Percentiles rank a stretch among this genome's conserved stretches.
These are phyloP conservation scores for Drosophila paulistorum DNA, from an alignment of 1,140 invertebrate genomes.

Conservation along the genomic window DNA sequence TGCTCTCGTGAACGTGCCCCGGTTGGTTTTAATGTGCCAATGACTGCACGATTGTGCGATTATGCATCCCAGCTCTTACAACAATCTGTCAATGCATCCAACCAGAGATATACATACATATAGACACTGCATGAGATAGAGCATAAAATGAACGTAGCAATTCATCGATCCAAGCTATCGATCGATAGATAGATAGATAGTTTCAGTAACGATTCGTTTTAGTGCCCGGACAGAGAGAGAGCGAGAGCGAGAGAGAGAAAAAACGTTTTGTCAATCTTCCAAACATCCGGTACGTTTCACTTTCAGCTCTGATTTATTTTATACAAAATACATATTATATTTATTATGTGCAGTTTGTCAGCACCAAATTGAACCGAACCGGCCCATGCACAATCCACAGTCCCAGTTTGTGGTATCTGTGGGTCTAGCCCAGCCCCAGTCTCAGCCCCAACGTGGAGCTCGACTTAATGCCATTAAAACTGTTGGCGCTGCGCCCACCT, in stretches of 20 bases:
- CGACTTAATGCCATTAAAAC: conserved; percentile 32
- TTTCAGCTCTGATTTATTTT: conserved; percentile 76
- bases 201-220: conserved; percentile 30
- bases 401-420: neutral
- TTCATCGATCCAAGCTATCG: conserved; percentile 65
- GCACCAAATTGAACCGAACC: conserved; percentile 34
- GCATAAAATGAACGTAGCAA: neutral
- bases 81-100: conserved; percentile 79
- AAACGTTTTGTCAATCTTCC: conserved; percentile 69
- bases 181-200: conserved; percentile 25
- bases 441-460: neutral
- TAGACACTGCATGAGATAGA: conserved; percentile 2
- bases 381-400: conserved; percentile 8
- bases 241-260: neutral
- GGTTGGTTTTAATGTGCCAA: conserved; percentile 71
- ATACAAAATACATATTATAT: conserved; percentile 68
- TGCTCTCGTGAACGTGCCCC: conserved; percentile 30
- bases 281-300: conserved; percentile 79
- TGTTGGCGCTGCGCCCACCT: conserved; percentile 66
- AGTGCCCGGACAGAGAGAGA: conserved; percentile 2
- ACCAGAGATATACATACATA: conserved; percentile 51
- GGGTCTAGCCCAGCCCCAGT: conserved; percentile 19
- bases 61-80: conserved; percentile 59
- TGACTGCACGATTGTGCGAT: conserved; percentile 79
- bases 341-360: conserved; percentile 80